These are phyloP conservation scores for Myopa testacea DNA, from an alignment of 2,888 invertebrate genomes.

Conservation along the genomic window DNA sequence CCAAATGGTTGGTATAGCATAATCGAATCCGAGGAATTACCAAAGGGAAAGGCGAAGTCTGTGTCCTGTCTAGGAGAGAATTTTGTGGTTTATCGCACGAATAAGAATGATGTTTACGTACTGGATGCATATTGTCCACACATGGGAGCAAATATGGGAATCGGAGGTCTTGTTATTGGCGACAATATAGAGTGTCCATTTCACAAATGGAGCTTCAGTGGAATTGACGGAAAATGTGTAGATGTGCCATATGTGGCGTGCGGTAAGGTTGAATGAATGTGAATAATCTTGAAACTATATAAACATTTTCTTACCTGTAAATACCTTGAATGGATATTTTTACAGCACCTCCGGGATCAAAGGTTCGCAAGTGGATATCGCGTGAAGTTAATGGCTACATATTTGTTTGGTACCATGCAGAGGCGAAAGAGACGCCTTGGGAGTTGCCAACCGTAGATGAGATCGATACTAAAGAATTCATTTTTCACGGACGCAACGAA, in stretches of 20 bases:
- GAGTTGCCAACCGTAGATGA: constrained; percentile 71
- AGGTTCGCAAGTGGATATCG: constrained; percentile 77
- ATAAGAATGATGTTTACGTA: constrained; percentile 74
- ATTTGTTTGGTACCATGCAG: constrained; percentile 87
- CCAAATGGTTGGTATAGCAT: constrained; percentile 92
- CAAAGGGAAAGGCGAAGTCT: constrained; percentile 71
- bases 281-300: background rate
- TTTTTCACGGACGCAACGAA: constrained; percentile 81
- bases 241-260: constrained; percentile 79
- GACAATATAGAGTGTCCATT: constrained; percentile 90
- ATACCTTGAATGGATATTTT: background rate
- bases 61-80: constrained; percentile 79
- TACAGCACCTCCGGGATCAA: constrained; percentile 77
- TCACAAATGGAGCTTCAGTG: constrained; percentile 87
- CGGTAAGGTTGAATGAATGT: constrained; percentile 54
- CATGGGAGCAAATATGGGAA: constrained; percentile 86
- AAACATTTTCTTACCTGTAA: background rate
- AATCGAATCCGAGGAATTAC: constrained; percentile 76
- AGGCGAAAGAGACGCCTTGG: constrained; percentile 79
- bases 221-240: constrained; percentile 78
- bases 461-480: constrained; percentile 72
- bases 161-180: constrained; percentile 81
- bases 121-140: constrained; percentile 92
- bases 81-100: constrained; percentile 78
- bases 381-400: constrained; percentile 80